Conservation (phyloP, 2,797 vertebrate species). For the Leucoraja ocellata region DNA sequence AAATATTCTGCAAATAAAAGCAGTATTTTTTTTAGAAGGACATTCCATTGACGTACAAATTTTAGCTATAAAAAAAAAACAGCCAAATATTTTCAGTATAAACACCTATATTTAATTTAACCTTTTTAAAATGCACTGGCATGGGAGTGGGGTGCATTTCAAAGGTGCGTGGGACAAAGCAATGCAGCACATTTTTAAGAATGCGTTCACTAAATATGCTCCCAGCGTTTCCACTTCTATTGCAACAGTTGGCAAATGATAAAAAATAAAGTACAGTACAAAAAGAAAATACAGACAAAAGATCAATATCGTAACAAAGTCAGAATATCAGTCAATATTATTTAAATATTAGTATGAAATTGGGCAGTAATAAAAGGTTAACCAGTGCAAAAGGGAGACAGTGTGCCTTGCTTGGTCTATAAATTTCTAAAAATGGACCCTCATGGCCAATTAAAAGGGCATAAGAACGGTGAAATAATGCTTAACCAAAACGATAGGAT, state of each 20-base stretch:
- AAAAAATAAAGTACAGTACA: constrained; percentile 4
- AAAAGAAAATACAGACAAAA: background rate
- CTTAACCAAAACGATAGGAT: background rate
- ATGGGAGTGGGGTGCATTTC: too few relatives aligned
- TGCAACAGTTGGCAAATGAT: background rate
- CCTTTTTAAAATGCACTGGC: background rate
- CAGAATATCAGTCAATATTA: background rate
- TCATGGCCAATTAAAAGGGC: background rate
- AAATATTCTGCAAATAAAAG: constrained; percentile 22
- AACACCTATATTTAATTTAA: constrained; percentile 47
- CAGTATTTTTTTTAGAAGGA: background rate
- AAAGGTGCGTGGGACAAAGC: background rate
- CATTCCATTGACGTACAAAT: background rate
- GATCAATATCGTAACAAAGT: background rate
- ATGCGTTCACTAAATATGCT: background rate
- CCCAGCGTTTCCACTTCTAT: background rate
- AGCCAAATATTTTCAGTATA: constrained; percentile 44
- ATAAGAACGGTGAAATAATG: background rate
- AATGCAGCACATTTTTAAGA: background rate
- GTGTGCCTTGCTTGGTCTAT: background rate
- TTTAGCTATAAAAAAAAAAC: background rate
- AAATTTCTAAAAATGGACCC: background rate
- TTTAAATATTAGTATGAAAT: background rate
- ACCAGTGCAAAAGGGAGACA: background rate
- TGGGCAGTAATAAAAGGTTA: background rate